Percentiles rank a stretch among this genome's conserved stretches.
Conservation (phyloP, 2,888 invertebrate genomes). For the Brachylomia viminalis region DNA sequence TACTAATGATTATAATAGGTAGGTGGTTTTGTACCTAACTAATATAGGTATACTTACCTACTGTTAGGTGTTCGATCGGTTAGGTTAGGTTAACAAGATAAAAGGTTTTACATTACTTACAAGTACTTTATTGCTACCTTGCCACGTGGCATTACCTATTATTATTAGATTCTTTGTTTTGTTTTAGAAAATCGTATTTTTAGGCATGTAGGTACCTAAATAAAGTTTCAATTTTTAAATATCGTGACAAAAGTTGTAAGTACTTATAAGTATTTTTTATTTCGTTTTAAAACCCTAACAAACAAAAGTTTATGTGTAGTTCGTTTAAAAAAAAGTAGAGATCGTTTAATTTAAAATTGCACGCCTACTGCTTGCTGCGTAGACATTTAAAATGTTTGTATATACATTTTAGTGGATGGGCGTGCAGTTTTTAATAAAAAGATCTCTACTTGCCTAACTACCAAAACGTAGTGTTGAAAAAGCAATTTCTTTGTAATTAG, state of each 20-base stretch:
- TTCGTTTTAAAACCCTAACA: not conserved
- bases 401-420: not conserved
- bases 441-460: not conserved
- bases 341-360: not conserved
- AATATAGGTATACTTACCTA: not conserved
- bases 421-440: not conserved
- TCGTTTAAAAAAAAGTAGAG: not conserved
- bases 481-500: not conserved
- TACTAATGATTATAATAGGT: conserved; percentile 51
- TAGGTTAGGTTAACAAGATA: not conserved
- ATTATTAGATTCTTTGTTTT: not conserved
- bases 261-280: not conserved
- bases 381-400: not conserved
- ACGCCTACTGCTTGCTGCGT: not conserved
- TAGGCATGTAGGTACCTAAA: not conserved
- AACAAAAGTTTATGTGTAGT: not conserved
- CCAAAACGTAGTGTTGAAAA: not conserved
- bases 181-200: not conserved
- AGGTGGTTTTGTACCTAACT: conserved; percentile 27
- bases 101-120: not conserved
- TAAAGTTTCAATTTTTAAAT: not conserved
- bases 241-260: too few species aligned
- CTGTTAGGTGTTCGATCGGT: not conserved
- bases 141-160: not conserved
- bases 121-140: not conserved